Evolutionary conservation across 1,140 invertebrate genomes (phyloP).

Genomic region (Cotesia typhae): DNA sequence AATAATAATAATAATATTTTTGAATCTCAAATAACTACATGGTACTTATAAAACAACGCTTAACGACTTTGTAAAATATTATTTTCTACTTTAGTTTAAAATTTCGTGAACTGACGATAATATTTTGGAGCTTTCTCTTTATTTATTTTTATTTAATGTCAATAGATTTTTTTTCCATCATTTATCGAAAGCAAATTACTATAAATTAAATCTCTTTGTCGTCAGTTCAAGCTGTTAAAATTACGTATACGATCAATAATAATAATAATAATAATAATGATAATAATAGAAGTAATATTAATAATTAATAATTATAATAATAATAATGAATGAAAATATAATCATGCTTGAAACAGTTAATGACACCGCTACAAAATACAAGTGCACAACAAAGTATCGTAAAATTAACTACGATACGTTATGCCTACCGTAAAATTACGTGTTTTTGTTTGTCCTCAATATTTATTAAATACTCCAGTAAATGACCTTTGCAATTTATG

Average conservation of each 20-base stretch:
- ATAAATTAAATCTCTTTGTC: conserved; percentile 38
- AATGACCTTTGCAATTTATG: too few relatives aligned
- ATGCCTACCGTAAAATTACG: conserved; percentile 35
- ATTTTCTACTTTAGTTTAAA: conserved; percentile 5
- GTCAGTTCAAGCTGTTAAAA: conserved; percentile 48
- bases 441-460: not conserved
- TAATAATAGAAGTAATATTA: not conserved
- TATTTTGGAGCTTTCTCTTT: not conserved
- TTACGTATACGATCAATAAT: conserved; percentile 9
- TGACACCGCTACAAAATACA: conserved; percentile 49
- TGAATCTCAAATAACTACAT: conserved; percentile 5
- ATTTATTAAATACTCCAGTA: too few relatives aligned
- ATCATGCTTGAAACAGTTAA: conserved; percentile 43
- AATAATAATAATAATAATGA: too few relatives aligned
- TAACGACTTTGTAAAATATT: conserved; percentile 14
- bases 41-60: conserved; percentile 19
- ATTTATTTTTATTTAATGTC: not conserved
- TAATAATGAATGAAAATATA: conserved; percentile 37
- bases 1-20: not conserved
- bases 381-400: conserved; percentile 48
- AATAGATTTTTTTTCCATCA: too few relatives aligned
- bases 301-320: conserved; percentile 26
- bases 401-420: conserved; percentile 33
- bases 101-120: conserved; percentile 26
- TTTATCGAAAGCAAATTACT: too few relatives aligned